A percentile compares a stretch with the other conserved stretches of the same genome.
Evolutionary conservation across 1,140 invertebrate genomes (phyloP).

Genomic region (Drosophila kohkoa): DNA sequence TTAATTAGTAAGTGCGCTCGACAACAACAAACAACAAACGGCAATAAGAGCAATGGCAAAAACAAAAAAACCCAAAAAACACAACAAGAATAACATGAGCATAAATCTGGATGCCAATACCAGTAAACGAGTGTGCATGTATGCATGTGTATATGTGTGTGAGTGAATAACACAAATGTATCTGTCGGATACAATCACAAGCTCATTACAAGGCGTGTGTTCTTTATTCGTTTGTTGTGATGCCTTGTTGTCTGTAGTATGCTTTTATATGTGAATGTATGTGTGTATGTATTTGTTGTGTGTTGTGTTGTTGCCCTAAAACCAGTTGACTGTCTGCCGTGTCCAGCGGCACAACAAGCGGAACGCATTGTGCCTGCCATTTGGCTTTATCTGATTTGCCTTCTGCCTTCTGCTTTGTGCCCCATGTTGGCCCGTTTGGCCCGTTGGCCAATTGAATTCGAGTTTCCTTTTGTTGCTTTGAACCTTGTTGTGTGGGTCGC

Average conservation of each 20-base stretch:
- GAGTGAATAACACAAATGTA: slow-evolving; percentile 61
- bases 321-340: slow-evolving; percentile 32
- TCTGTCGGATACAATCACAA: slow-evolving; percentile 77
- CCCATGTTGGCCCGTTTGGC: slow-evolving; percentile 33
- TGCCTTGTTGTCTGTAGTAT: slow-evolving; percentile 2
- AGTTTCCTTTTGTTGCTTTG: slow-evolving; percentile 49
- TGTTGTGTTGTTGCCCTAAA: slow-evolving; percentile 36
- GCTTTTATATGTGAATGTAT: slow-evolving; percentile 12
- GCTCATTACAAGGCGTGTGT: slow-evolving; percentile 69
- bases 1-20: slow-evolving; percentile 69
- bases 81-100: slow-evolving; percentile 46
- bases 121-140: slow-evolving; percentile 55
- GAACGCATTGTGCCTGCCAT: slow-evolving; percentile 61
- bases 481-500: slow-evolving; percentile 40
- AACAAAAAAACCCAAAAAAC: no score
- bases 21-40: slow-evolving; percentile 48
- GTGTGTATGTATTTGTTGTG: no score
- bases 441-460: slow-evolving; percentile 59
- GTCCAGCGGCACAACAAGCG: slow-evolving; percentile 27
- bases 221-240: slow-evolving; percentile 37
- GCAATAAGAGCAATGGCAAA: slow-evolving; percentile 2
- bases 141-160: slow-evolving; percentile 40
- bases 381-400: slow-evolving; percentile 75
- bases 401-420: slow-evolving; percentile 39
- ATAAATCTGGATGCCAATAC: slow-evolving; percentile 64